Conservation (phyloP, 2,888 invertebrate genomes). For the Epirrhoe tristata region DNA sequence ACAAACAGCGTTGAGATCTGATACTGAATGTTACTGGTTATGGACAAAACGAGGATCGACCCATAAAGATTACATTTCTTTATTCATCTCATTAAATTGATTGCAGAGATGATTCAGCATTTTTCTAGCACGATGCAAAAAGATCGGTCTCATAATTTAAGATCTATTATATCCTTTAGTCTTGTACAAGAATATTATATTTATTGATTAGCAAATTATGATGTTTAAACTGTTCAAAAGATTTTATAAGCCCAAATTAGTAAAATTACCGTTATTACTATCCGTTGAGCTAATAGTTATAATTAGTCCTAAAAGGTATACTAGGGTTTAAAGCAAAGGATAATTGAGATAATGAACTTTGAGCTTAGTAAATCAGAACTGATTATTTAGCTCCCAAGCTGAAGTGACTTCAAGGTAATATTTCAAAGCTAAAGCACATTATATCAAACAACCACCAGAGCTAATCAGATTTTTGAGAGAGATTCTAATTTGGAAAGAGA, state of each 20-base stretch:
- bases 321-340: constrained; percentile 1
- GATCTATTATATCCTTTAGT: too few species aligned
- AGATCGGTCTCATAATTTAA: too few species aligned
- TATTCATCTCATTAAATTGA: too few species aligned
- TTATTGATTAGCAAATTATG: background rate
- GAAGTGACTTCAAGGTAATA: constrained; percentile 26
- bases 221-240: background rate
- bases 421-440: constrained; percentile 38
- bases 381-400: constrained; percentile 20
- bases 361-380: constrained; percentile 20
- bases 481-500: constrained; percentile 53
- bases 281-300: background rate
- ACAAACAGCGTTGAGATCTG: constrained; percentile 61
- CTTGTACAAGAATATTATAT: background rate
- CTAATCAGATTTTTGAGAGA: constrained; percentile 48
- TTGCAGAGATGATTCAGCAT: too few species aligned
- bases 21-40: constrained; percentile 36
- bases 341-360: constrained; percentile 4
- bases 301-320: background rate
- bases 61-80: too few species aligned
- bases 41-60: background rate
- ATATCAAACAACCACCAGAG: constrained; percentile 43
- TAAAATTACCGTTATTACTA: background rate
- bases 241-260: background rate
- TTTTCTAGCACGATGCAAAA: too few species aligned